These are phyloP conservation scores for Tetrao urogallus DNA, from an alignment of 2,113 vertebrate species.

Conservation along the genomic window DNA sequence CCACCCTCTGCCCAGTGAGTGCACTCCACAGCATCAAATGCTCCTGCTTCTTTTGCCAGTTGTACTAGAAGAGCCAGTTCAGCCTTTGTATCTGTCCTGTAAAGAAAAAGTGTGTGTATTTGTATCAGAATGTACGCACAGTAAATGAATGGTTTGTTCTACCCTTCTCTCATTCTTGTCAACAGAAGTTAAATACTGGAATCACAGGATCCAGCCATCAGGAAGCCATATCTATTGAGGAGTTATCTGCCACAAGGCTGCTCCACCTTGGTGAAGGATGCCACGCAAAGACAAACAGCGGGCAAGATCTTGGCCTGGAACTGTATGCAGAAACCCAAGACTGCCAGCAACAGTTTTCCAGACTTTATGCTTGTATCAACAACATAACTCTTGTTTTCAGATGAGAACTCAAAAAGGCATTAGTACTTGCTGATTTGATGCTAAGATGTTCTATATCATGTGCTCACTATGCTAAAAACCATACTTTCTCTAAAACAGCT, in stretches of 20 bases:
- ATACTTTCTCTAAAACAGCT: not conserved
- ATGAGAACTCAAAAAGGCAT: not conserved
- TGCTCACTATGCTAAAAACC: not conserved
- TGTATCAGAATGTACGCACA: not conserved
- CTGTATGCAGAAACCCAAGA: not conserved
- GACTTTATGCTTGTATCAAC: not conserved
- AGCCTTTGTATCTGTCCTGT: constrained; percentile 89
- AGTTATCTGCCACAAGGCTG: not conserved
- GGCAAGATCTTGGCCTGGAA: not conserved
- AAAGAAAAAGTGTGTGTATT: not conserved
- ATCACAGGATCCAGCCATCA: not conserved
- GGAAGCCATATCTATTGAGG: not conserved
- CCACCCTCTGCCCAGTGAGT: constrained; percentile 97
- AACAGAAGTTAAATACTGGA: not conserved
- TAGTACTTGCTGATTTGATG: not conserved
- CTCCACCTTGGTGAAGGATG: not conserved
- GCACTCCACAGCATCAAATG: constrained; percentile 92
- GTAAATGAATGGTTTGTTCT: not conserved
- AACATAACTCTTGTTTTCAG: not conserved
- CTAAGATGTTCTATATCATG: not conserved
- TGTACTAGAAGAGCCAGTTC: constrained; percentile 88
- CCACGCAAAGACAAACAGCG: not conserved
- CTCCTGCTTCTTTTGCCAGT: constrained; percentile 89
- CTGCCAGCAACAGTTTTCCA: not conserved
- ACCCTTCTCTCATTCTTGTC: not conserved